Evolutionary conservation across 1,140 invertebrate species (phyloP).

Genomic region (Eufriesea mexicana): DNA sequence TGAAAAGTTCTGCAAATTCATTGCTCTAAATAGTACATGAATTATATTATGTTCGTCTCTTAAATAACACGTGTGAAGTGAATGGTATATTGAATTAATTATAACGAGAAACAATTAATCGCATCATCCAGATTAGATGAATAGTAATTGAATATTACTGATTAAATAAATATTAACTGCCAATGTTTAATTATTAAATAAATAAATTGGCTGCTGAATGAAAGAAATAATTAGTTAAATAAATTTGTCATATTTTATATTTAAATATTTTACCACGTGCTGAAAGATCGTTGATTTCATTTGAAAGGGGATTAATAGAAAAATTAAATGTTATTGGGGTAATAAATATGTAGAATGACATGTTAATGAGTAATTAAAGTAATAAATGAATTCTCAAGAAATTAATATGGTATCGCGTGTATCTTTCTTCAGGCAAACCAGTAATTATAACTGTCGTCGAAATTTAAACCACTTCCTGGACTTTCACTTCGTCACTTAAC

Average conservation of each 20-base stretch:
- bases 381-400: too few species aligned
- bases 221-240: too few species aligned
- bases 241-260: too few species aligned
- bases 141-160: too few species aligned
- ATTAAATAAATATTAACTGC: too few species aligned
- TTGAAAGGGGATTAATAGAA: background rate
- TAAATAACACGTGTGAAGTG: background rate
- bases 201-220: too few species aligned
- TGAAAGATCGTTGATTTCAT: background rate
- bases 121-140: background rate
- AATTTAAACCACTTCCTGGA: background rate
- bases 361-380: too few species aligned
- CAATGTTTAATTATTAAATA: too few species aligned
- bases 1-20: background rate
- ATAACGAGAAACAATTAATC: background rate
- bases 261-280: background rate
- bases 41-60: background rate
- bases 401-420: too few species aligned
- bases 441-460: background rate
- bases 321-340: background rate
- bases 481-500: constrained; percentile 2
- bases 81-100: background rate
- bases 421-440: background rate
- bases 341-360: background rate
- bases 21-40: background rate